Evolutionary conservation across 2,113 vertebrate genomes (phyloP).

Genomic region (Indri indri): DNA sequence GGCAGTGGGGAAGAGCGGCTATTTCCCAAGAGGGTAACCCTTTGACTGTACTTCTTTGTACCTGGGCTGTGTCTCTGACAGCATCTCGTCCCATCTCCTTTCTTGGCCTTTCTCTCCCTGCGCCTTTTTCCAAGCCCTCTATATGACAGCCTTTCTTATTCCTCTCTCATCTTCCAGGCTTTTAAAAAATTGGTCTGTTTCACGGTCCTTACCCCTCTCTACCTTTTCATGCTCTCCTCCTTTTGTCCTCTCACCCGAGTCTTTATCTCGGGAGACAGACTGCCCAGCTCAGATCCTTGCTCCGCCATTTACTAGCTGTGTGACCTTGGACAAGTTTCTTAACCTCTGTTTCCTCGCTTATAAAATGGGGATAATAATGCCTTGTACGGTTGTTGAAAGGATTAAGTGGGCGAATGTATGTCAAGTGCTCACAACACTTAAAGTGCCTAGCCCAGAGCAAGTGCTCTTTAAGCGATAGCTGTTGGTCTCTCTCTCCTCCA

Average conservation of each 20-base stretch:
- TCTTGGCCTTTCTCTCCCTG: not conserved
- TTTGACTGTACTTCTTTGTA: not conserved
- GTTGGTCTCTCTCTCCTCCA: not conserved
- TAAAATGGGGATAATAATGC: not conserved
- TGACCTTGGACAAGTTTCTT: not conserved
- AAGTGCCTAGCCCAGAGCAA: not conserved
- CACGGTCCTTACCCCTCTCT: not conserved
- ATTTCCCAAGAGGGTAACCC: not conserved
- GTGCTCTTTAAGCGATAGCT: not conserved
- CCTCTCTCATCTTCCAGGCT: not conserved
- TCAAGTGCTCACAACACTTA: not conserved
- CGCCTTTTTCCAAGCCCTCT: not conserved
- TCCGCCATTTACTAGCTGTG: not conserved
- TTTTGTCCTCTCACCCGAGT: not conserved
- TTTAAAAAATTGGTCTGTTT: not conserved
- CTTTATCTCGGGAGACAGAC: not conserved
- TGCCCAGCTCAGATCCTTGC: not conserved
- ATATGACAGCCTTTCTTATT: not conserved
- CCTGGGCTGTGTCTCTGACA: not conserved
- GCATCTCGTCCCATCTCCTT: not conserved
- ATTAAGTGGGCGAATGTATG: not conserved
- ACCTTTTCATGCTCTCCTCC: not conserved
- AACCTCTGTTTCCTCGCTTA: constrained; percentile 1
- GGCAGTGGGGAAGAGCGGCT: not conserved
- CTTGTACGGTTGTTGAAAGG: not conserved